Evolutionary conservation across 2,797 vertebrate genomes (phyloP), one percentile per base, ranked within the genome.

Genomic region (Acanthopagrus latus): DNA sequence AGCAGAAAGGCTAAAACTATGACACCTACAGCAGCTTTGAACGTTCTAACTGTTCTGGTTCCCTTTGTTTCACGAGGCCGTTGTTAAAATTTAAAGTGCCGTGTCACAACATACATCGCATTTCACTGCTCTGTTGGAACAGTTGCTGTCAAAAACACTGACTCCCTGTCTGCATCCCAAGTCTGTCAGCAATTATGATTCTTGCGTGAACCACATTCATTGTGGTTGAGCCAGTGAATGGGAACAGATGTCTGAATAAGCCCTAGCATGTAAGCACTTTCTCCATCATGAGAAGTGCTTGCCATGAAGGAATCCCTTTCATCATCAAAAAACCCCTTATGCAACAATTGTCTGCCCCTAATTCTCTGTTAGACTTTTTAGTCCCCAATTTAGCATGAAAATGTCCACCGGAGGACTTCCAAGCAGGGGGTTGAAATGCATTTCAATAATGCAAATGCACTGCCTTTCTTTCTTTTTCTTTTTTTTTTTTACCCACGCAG

Each of bases 111-210:
- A 74, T 55, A 21, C 21, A 75, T 60, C 78, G 62, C 3, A 54
- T 71, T 79, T 90, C 44, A 52, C 51, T 74, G 59, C 52, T 76
- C 54, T 56, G 13, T 72, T 71, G 18, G 46, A 80, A 50, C 69
- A 43, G 68, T 70, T 78, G 66, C 65, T 74, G 33, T 79, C 63
- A 63, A 54, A 86, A 82, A 68, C 64, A 81, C 63, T 74, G 64
- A 63, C 82, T 84, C 18, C 52, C 23, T 69, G 84, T 80, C 81
- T 80, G 75, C 56, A 68, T 80, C 73, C 78, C 13, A 25, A 65
- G 70, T 88, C 92, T 94, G 93, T 72, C 63, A 90, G 86, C 84
- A 92, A 93, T 93, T 93, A 93, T 68, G 88, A 89, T 85, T 82
- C 79, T 91, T 88, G 89, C 83, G 67, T 90, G 76, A 84, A 86